Evolutionary conservation across 1,140 invertebrate species (phyloP), one percentile per base, ranked within the genome.

Genomic region (Pemphigus obesinymphae): DNA sequence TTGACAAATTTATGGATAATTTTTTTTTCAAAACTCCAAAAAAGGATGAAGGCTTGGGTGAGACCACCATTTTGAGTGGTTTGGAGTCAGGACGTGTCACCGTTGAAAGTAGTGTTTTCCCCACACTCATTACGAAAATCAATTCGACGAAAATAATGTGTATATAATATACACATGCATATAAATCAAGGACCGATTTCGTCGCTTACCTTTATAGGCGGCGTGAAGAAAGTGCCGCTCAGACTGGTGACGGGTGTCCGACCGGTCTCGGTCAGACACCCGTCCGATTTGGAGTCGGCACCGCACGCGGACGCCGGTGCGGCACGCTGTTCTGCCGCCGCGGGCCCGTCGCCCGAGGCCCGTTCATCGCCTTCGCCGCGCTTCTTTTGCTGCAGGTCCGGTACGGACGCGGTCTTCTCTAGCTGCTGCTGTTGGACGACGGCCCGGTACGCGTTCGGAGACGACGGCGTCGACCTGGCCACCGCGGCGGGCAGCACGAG

Each of bases 401-500:
- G 76, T 26, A 80, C 76, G 37, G 76, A 80, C 40, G 76, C 31
- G n/a, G 76, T 80, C 55, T 80, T 80, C 55, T 80, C 76, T 23
- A 80, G 37, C 40, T 80, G 76, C 37, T 58, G 76, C 15, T 29
- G 76, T 50, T 80, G 76, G 15, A 80, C 8, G 26, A 61, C 37
- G 23, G 76, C 31, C 15, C 76, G 50, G 13, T 61, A 58, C 23
- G 76, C 55, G 26, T 80, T 80, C n/a, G 76, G 76, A 8, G 76
- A 80, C 37, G 76, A 63, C 8, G 76, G 76, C 23, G 55, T 80
- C 2, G 76, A 80, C 53, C 76, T 80, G 55, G 37, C 55, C 55
- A 80, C 26, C 76, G 4, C 55, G 7, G 53, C 34, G 76, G 53
- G 53, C 23, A 53, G 55, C 37, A 61, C 55, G 50, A 80, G 55